These are phyloP conservation scores for Drosophila rufa DNA, from an alignment of 1,140 invertebrate species.

Conservation along the genomic window DNA sequence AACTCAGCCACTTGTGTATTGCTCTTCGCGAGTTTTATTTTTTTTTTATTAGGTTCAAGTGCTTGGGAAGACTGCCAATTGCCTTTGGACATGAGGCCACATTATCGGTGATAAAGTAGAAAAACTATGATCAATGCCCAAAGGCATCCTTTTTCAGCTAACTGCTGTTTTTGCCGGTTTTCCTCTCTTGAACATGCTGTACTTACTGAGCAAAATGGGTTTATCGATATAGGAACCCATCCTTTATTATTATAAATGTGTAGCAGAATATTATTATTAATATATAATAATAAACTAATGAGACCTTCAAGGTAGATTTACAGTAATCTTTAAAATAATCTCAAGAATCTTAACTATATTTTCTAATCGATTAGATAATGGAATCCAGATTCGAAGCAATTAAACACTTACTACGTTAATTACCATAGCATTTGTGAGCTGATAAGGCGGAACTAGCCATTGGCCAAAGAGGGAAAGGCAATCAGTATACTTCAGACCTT, in stretches of 20 bases:
- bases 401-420: background rate
- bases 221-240: too few species aligned
- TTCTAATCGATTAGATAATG: conserved; percentile 1
- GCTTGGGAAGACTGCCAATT: conserved; percentile 40
- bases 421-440: background rate
- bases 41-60: conserved; percentile 22
- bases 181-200: background rate
- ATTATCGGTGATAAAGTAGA: conserved; percentile 18
- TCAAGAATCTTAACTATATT: background rate
- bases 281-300: too few species aligned
- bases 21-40: background rate
- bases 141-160: background rate
- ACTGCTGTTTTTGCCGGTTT: conserved; percentile 1
- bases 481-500: conserved; percentile 26
- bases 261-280: too few species aligned
- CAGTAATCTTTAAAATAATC: background rate
- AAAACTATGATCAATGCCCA: conserved; percentile 27
- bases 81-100: conserved; percentile 16
- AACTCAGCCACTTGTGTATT: conserved; percentile 17
- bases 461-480: conserved; percentile 1
- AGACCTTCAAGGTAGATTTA: too few species aligned
- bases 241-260: too few species aligned
- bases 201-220: background rate
- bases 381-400: background rate
- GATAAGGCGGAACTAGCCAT: conserved; percentile 14